Evolutionary conservation across 23 tunicate genomes (phyloP).

Genomic region (Trididemnum clinides): DNA sequence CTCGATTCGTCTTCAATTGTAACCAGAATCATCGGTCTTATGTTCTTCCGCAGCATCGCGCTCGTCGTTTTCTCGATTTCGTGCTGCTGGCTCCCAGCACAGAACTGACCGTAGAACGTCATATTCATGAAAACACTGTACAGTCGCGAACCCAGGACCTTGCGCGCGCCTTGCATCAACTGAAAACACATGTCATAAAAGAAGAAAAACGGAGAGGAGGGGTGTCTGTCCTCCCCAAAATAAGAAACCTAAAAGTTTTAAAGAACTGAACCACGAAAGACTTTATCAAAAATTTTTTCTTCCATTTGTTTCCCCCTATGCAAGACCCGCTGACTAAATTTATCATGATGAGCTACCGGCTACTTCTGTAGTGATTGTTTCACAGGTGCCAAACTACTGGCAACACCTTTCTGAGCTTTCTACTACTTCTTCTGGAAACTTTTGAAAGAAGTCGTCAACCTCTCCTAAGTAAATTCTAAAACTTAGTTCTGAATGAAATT

Average conservation of each 20-base stretch:
- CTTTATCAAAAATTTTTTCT: no score
- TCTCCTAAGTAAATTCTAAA: neutral
- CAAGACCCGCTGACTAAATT: no score
- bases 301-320: no score
- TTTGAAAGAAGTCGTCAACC: neutral
- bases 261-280: no score
- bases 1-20: conserved; percentile 18
- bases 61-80: neutral
- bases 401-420: neutral
- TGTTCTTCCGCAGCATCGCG: neutral
- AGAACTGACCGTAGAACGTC: conserved; percentile 23
- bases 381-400: no score
- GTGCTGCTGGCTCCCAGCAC: neutral
- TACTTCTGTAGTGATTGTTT: no score
- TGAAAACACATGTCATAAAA: neutral
- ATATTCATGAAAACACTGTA: neutral
- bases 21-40: neutral
- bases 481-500: neutral
- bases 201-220: neutral
- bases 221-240: no score
- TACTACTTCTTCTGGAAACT: neutral
- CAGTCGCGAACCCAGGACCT: neutral
- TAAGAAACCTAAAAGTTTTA: no score
- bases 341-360: no score
- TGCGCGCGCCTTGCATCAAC: neutral